Evolutionary conservation across 2,113 vertebrate species (phyloP), one percentile per base, ranked within the genome.

Genomic region (Oreochromis aureus): DNA sequence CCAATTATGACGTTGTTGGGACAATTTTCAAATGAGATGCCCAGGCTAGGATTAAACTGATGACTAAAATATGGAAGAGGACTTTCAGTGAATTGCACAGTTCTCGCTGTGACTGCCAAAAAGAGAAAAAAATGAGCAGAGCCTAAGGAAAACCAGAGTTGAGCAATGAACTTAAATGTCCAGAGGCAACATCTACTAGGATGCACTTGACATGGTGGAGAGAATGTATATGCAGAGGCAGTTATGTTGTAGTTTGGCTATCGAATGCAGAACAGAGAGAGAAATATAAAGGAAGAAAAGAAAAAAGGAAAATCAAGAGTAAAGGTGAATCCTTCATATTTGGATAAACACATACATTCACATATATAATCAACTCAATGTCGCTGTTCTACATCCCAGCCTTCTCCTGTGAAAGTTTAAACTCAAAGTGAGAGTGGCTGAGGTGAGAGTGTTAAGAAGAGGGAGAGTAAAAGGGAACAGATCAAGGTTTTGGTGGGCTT

Each of bases 181-280:
- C 11, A 41, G 27, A 73, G 39, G n/a, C n/a, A 78, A 80, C 71
- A 61, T 24, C 19, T 22, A 76, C 30, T 12, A 84, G 24, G 63
- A 89, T 48, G 51, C 59, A 84, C 41, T 63, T 86, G 87, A 90
- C 90, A 92, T 89, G 89, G 92, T 90, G 88, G 90, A 90, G 56
- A 82, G 51, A 86, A 86, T 80, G 41, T 3, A 24, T 80, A 44
- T 59, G 46, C 85, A 71, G n/a, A 86, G 36, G 30, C 2, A 6
- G 39, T 63, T 69, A 46, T 46, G 55, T 46, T 66, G 83, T 10
- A 58, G 39, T 80, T 59, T 76, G 46, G 46, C 58, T 34, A 12
- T n/a, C 15, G 16, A 79, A 63, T 66, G 34, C 63, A 79, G 27
- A 90, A 34, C 69, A 86, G 15, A 87, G 18, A 73, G 16, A 16